These are phyloP conservation scores for human (Homo sapiens) DNA, from an alignment of 2,113 vertebrate species.

Conservation along the genomic window GRCh38 chr2:111958001-111958500, in stretches of 20 bases:
- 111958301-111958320: background rate
- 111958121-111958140: background rate
- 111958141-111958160: background rate
- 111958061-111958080: background rate
- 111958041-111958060: background rate
- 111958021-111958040: background rate
- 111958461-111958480: too few species aligned
- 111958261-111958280: background rate
- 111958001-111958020: background rate
- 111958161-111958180: fast-evolving
- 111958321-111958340: background rate
- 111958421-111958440: background rate
- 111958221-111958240: background rate
- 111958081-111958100: background rate
- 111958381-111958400: background rate
- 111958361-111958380: background rate
- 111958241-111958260: background rate
- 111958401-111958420: background rate
- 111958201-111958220: background rate
- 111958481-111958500: background rate
- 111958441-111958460: background rate
- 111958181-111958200: background rate
- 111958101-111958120: fast-evolving
- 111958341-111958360: background rate
- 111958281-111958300: background rate